These are phyloP conservation scores for Amniataba percoides DNA, from an alignment of 2,797 vertebrate genomes.

Conservation along the genomic window DNA sequence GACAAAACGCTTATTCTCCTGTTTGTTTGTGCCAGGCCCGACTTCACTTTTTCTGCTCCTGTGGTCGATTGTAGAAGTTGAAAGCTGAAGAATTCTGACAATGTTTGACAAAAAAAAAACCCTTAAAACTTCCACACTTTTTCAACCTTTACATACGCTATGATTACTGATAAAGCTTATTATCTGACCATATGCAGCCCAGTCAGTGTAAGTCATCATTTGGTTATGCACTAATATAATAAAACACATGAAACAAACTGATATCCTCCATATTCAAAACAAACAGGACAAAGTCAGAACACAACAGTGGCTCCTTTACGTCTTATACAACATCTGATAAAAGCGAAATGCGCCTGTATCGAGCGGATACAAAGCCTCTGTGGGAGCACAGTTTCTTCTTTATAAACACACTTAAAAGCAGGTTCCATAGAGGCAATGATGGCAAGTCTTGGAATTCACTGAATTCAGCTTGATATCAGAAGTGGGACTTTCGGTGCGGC, in stretches of 20 bases:
- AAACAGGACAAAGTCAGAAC: constrained; percentile 58
- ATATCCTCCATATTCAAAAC: constrained; percentile 53
- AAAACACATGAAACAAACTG: constrained; percentile 65
- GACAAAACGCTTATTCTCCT: constrained; percentile 18
- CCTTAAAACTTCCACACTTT: neutral
- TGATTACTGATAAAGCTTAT: constrained; percentile 70
- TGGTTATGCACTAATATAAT: constrained; percentile 69
- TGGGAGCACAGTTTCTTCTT: constrained; percentile 59
- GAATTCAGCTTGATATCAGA: constrained; percentile 89
- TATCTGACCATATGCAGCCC: constrained; percentile 48
- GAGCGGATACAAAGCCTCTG: constrained; percentile 70
- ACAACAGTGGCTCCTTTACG: constrained; percentile 62
- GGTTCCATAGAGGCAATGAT: constrained; percentile 77
- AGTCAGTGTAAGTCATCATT: constrained; percentile 59
- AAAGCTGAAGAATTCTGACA: constrained; percentile 32
- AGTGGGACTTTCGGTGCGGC: constrained; percentile 51
- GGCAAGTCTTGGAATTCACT: constrained; percentile 93
- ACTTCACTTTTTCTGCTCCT: neutral
- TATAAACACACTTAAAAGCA: constrained; percentile 72
- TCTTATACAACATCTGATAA: constrained; percentile 57
- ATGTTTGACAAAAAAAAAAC: constrained; percentile 29
- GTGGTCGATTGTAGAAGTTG: neutral
- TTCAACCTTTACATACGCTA: constrained; percentile 13
- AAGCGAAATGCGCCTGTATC: constrained; percentile 73
- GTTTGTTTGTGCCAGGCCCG: constrained; percentile 15